Evolutionary conservation across 2,113 vertebrate genomes (phyloP).

Genomic region (Proterorhinus semilunaris): DNA sequence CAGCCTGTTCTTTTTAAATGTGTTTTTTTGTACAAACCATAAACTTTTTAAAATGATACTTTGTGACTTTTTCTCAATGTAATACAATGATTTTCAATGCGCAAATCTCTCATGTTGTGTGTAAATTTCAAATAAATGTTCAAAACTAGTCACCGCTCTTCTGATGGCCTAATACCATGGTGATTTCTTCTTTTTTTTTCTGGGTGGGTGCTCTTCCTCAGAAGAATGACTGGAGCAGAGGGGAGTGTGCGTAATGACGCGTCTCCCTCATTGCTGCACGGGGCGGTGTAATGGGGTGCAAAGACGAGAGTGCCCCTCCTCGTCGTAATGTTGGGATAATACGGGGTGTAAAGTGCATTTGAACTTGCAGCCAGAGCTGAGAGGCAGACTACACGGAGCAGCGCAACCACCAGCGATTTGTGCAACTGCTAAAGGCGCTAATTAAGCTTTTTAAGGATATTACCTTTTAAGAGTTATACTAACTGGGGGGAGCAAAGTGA

Average conservation of each 20-base stretch:
- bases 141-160: neutral
- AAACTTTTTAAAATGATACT: neutral
- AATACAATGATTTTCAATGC: neutral
- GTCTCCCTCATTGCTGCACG: neutral
- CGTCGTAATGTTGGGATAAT: constrained; percentile 79
- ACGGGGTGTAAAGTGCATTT: constrained; percentile 87
- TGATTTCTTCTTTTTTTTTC: neutral
- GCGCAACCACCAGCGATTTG: constrained; percentile 42
- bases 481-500: neutral
- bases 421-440: neutral
- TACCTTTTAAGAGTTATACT: neutral
- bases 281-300: constrained; percentile 35
- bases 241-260: neutral
- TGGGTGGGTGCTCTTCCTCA: neutral
- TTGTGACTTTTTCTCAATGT: neutral
- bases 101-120: neutral
- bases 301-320: constrained; percentile 77
- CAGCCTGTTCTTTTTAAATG: neutral
- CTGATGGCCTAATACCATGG: neutral
- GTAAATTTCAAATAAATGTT: neutral
- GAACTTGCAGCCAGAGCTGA: constrained; percentile 85
- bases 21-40: neutral
- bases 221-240: neutral
- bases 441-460: neutral
- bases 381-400: constrained; percentile 60